phyloP scores from a whole-genome alignment of 2,888 invertebrate genomes.

The Metacarcinus magister region DNA sequence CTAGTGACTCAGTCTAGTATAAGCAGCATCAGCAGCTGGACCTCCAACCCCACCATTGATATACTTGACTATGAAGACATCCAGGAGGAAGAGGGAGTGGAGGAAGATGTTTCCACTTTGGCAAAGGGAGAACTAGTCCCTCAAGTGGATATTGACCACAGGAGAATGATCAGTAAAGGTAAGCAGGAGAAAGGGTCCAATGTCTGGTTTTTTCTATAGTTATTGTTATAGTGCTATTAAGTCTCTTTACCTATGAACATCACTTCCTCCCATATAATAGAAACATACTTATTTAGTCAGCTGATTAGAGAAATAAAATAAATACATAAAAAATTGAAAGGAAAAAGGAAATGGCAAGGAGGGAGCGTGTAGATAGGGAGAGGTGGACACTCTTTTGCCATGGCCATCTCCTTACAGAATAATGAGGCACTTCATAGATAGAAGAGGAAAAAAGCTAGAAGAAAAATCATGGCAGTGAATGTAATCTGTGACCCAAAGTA shows the following conservation, averaged over 20 bases:
- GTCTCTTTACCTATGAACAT: too few relatives aligned
- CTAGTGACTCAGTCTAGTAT: conserved; percentile 57
- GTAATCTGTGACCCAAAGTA: not conserved
- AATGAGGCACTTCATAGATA: too few relatives aligned
- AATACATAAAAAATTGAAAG: too few relatives aligned
- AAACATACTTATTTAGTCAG: too few relatives aligned
- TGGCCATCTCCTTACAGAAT: too few relatives aligned
- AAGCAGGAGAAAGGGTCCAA: not conserved
- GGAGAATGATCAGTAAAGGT: conserved; percentile 76
- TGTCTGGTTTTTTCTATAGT: not conserved
- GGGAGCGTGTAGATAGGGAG: too few relatives aligned
- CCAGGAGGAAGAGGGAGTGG: conserved; percentile 77
- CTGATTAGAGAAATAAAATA: too few relatives aligned
- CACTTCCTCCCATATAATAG: too few relatives aligned
- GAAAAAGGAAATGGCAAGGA: too few relatives aligned
- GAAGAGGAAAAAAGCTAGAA: not conserved
- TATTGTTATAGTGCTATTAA: not conserved
- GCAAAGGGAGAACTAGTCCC: conserved; percentile 47
- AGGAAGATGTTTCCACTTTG: conserved; percentile 69
- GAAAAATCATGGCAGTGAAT: not conserved
- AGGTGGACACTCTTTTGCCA: too few relatives aligned
- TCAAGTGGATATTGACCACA: conserved; percentile 65
- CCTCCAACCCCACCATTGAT: conserved; percentile 63
- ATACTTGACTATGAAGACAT: conserved; percentile 71
- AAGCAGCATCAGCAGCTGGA: conserved; percentile 73